These are phyloP conservation scores for Amphipoea oculea DNA, from an alignment of 2,888 invertebrate genomes.

Conservation along the genomic window DNA sequence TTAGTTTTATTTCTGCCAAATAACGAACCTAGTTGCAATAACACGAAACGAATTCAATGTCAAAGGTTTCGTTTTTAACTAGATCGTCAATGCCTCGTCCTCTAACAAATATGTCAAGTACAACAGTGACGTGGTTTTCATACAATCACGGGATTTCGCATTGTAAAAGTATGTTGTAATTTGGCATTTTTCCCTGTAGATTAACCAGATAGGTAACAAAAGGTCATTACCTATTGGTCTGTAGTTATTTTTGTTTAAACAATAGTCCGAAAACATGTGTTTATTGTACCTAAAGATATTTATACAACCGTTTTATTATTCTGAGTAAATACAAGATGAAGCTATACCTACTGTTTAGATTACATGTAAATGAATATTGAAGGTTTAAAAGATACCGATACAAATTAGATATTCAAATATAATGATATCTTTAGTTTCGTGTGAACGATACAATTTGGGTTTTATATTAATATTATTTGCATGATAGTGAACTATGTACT, in stretches of 20 bases:
- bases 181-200: constrained; percentile 58
- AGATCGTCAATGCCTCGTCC: constrained; percentile 62
- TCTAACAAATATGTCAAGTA: constrained; percentile 63
- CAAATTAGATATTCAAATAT: background rate
- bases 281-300: background rate
- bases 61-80: constrained; percentile 22
- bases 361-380: constrained; percentile 12
- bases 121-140: constrained; percentile 35
- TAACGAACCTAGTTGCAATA: constrained; percentile 14
- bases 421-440: constrained; percentile 6
- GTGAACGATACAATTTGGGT: background rate
- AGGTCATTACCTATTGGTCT: constrained; percentile 11
- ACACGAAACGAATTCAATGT: constrained; percentile 44
- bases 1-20: background rate
- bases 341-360: background rate
- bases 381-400: background rate
- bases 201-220: constrained; percentile 17
- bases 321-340: background rate
- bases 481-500: background rate
- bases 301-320: background rate
- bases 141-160: constrained; percentile 49
- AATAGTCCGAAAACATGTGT: background rate
- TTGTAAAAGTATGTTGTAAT: constrained; percentile 23
- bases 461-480: constrained; percentile 12
- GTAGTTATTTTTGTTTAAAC: constrained; percentile 29